Base-by-base conservation (phyloP, 2,888 invertebrate species). In the Polydrusus tereticollis region DNA sequence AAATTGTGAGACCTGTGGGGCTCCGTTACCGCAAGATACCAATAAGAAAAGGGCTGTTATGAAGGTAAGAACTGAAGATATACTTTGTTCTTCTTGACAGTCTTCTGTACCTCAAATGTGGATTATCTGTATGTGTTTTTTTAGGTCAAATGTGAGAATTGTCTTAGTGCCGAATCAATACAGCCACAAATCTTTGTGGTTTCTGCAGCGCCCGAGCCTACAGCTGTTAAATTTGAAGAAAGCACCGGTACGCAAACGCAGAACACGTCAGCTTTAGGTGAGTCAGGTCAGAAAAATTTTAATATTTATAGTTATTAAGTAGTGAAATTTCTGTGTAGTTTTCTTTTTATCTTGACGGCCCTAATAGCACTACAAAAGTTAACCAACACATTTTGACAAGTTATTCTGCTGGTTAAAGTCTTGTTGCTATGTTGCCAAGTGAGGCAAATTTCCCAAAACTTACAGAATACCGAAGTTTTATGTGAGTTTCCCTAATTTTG, bases 111-210 rank as follows among this genome's bases (percentile, higher is more conserved):
- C 7, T 29, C 29, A 29, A 29, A 33, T 33, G 7, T 1, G 33
- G 6, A 1, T 33, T 33, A 10, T 10, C 33, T 33, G 12, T 33
- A 8, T 36, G 8, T 33, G 33, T 47, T 50, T 60, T 36, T 33
- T 60, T 43, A 75, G 75, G 75, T 75, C 3, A 86, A 86, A 75
- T 86, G 86, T 69, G 86, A 86, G 74, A 85, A 82, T 29, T 86
- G 86, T 73, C 77, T 86, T 7, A 84, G 83, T n/a, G 85, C 86
- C 0, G 86, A 86, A 72, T 82, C 85, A 0, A 86, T 86, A 38
- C 85, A 85, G 63, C 86, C 85, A 18, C 85, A 85, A 73, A 90
- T 92, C 78, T 91, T 91, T 81, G 92, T 91, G 80, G 91, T 92
- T 1, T 88, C 91, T 0, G 87, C 91, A 0, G 90, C 86, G 1